Conservation (phyloP, 2,113 vertebrate genomes). For the Etheostoma spectabile region DNA sequence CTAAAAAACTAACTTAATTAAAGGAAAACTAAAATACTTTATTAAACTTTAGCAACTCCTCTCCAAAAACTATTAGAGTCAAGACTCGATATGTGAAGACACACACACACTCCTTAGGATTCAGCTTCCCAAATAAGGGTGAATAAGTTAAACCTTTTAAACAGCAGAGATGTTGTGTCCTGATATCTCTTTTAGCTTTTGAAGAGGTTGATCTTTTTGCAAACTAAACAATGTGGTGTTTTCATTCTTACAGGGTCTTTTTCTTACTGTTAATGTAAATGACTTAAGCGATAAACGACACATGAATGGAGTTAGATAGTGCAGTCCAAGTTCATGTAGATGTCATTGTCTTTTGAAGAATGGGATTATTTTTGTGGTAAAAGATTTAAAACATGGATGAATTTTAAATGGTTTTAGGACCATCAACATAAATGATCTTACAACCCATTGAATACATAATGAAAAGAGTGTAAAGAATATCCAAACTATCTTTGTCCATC, state of each 20-base stretch:
- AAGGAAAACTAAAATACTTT: neutral
- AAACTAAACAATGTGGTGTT: conserved; percentile 6
- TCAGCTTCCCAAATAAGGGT: neutral
- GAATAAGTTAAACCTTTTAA: neutral
- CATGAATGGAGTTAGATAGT: neutral
- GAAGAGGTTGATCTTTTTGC: neutral
- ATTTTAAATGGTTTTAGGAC: neutral
- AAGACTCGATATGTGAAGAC: conserved; percentile 5
- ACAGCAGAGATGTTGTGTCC: neutral
- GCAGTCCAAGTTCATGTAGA: too few species aligned
- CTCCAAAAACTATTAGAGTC: conserved; percentile 4
- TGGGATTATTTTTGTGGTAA: neutral
- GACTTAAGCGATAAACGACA: neutral
- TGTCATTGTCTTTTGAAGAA: neutral
- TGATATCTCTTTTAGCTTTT: conserved; percentile 20
- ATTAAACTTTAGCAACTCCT: neutral
- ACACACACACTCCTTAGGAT: neutral
- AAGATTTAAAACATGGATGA: conserved; percentile 4
- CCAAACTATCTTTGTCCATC: neutral
- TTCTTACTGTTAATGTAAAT: conserved; percentile 1
- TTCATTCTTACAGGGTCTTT: conserved; percentile 9
- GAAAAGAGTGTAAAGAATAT: neutral
- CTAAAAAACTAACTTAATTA: neutral
- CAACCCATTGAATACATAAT: neutral
- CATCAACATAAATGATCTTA: neutral